These are phyloP conservation scores for Calidris pygmaea DNA, from an alignment of 2,113 vertebrate species.

Conservation along the genomic window DNA sequence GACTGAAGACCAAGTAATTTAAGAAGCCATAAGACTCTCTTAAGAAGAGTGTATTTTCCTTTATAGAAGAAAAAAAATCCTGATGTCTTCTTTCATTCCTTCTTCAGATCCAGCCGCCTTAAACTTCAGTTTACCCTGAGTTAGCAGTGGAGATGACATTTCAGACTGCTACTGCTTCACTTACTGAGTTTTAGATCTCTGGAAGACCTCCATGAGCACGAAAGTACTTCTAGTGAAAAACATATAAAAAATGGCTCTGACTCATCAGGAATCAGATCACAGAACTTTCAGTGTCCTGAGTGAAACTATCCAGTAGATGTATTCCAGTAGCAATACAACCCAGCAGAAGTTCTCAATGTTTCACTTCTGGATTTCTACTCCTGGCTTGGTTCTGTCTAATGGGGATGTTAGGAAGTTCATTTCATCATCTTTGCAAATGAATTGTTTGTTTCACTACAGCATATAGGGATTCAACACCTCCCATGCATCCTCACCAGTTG, in stretches of 20 bases:
- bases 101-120: not conserved
- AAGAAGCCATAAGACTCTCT: not conserved
- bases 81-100: not conserved
- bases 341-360: not conserved
- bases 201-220: not conserved
- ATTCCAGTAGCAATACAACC: not conserved
- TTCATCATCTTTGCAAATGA: not conserved
- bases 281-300: not conserved
- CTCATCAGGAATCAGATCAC: not conserved
- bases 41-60: not conserved
- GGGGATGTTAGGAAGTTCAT: not conserved
- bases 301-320: not conserved
- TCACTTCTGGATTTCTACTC: not conserved
- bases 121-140: not conserved
- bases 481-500: not conserved
- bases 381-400: not conserved
- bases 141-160: not conserved
- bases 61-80: not conserved
- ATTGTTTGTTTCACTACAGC: not conserved
- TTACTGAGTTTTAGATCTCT: not conserved
- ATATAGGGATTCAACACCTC: not conserved
- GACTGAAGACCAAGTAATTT: not conserved
- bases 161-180: not conserved
- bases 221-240: not conserved
- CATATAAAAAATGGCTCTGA: not conserved